Base-by-base conservation (phyloP, 2,113 vertebrate genomes). In the Pelecanus crispus region DNA sequence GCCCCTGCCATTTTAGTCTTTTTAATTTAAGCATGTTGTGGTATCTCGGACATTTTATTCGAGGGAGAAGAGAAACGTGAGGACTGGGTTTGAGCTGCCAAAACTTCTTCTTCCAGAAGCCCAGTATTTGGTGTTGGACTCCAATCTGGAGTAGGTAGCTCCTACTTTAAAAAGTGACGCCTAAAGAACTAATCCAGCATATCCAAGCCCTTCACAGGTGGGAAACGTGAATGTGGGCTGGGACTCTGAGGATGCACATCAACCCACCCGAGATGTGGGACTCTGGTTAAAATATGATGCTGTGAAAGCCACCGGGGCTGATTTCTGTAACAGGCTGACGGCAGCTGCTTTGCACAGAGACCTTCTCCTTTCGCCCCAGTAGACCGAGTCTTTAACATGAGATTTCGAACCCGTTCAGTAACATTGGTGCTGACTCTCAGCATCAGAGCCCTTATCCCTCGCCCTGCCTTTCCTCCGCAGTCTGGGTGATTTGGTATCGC, bases 11-110 rank as follows among this genome's bases (percentile, higher is more conserved):
- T 94, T 83, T 95, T 85, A 29, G 29, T 95, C 11, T 77, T 95
- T 97, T 93, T 82, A 93, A 95, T 59, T 83, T 82, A 93, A 96
- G 97, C 97, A 90, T 95, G 92, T 79, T 55, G 79, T 91, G 88
- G 49, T 94, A 63, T 89, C 86, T 86, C 12, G 6, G 45, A 92
- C 71, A 10, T 90, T 96, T 81, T 26, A 82, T 62, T 93, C 75
- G 52, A 94, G 95, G 95, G 87, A 92, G 87, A 52, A 63, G 86
- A 91, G 66, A 52, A 71, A 55, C 4, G 6, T 36, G 70, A 91
- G 85, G 77, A 91, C 84, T 89, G 66, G 55, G 83, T 78, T 58
- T 88, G 83, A 94, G 81, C 88, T 95, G 96, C 97, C 92, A 65
- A 77, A 93, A 32, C 70, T 71, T 80, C 81, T 80, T 85, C 82